Evolutionary conservation across 2,113 vertebrate species (phyloP), one percentile per base, ranked within the genome.

Genomic region (Junco hyemalis): DNA sequence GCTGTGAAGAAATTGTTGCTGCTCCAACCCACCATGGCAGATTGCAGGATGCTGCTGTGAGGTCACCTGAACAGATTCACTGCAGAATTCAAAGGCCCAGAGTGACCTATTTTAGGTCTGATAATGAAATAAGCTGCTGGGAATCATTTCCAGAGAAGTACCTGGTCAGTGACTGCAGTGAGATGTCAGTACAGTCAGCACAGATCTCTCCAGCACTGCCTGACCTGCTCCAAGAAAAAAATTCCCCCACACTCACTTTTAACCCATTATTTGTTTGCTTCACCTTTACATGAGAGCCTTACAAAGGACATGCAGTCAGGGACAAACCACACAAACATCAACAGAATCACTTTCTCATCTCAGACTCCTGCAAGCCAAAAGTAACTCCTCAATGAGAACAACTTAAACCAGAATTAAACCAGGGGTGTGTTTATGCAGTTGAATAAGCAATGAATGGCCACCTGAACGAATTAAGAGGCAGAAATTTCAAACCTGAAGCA

Each of bases 1-100:
- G 13, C 95, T 93, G 95, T 35, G 94, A 90, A 96, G 94, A 97
- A 97, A 96, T 95, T 79, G 92, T 86, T 88, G 85, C 92, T 92
- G 81, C 95, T 96, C 79, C 59, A 57, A 83, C 54, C 88, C 83
- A 54, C 65, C 51, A 35, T 1, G 36, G 54, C 92, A 90, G 84
- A 60, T 51, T 73, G 66, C 24, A 36, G 88, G 77, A 92, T 83
- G 93, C 95, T 97, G 94, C 96, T 93, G 95, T 38, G 95, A 96
- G 94, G 95, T 93, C 94, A 92, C 82, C 91, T 78, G 93, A 82
- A 66, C 91, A 93, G 81, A 83, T 72, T 84, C 90, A 76, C 66
- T 40, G 40, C 59, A 77, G 51, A 81, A 94, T 36, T 95, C 87
- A 93, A 89, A 90, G 91, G 15, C 76, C 63, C 53, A 40, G 28